Conservation (phyloP, 2,888 invertebrate genomes). For the Sinodicranocentrus sp. region DNA sequence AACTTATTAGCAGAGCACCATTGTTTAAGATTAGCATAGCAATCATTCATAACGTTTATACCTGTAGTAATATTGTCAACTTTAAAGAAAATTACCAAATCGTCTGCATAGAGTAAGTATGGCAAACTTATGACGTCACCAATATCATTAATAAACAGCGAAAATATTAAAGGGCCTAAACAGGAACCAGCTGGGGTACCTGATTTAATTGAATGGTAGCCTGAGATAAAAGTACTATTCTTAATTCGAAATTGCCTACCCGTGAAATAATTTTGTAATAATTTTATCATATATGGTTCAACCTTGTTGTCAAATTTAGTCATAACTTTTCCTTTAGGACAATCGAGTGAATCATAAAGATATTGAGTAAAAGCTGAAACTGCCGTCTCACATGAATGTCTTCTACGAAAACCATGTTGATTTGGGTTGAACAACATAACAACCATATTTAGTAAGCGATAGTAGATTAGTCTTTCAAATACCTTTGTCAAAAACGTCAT, state of each 20-base stretch:
- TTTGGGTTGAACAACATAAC: background rate
- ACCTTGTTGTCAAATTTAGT: slow-evolving; percentile 5
- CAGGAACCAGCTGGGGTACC: slow-evolving; percentile 20
- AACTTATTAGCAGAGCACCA: background rate
- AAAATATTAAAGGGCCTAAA: slow-evolving; percentile 2
- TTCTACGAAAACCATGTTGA: slow-evolving; percentile 30
- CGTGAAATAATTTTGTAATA: slow-evolving; percentile 14
- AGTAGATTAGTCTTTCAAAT: slow-evolving; percentile 21
- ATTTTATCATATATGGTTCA: slow-evolving; percentile 13
- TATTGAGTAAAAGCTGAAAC: slow-evolving; percentile 11
- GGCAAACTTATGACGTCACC: background rate
- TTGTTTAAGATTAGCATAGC: background rate
- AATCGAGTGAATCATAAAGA: background rate
- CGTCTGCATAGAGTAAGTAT: slow-evolving; percentile 26
- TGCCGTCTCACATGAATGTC: slow-evolving; percentile 43
- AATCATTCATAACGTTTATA: background rate
- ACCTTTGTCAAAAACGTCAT: slow-evolving; percentile 26
- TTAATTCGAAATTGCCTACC: slow-evolving; percentile 17
- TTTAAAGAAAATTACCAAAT: background rate
- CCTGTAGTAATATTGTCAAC: background rate
- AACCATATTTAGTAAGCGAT: background rate
- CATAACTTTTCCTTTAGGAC: slow-evolving; percentile 18
- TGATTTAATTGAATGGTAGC: slow-evolving; percentile 1
- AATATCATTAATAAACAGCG: background rate
- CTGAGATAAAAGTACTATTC: slow-evolving; percentile 10